Evolutionary conservation across 1,140 invertebrate genomes (phyloP).

Genomic region (Bombus soroeensis): DNA sequence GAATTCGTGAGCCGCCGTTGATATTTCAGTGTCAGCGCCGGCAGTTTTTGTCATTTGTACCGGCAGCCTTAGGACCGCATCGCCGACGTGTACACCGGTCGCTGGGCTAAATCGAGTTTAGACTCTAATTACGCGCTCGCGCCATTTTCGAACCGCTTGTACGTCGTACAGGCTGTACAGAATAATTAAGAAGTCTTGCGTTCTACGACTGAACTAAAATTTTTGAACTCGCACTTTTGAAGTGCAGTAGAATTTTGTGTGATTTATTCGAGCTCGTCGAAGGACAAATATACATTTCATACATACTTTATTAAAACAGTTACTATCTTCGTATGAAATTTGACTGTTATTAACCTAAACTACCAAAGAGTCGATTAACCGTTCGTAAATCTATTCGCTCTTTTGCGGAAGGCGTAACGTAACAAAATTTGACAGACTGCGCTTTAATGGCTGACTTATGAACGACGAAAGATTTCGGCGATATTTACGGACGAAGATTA

Average conservation of each 20-base stretch:
- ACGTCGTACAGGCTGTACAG: constrained; percentile 19
- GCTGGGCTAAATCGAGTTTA: constrained; percentile 71
- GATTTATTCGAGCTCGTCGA: too few relatives aligned
- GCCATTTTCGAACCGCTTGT: constrained; percentile 29
- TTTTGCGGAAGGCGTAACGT: not conserved
- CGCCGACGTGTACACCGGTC: constrained; percentile 45
- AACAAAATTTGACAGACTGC: not conserved
- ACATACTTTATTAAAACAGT: too few relatives aligned
- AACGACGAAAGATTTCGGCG: not conserved
- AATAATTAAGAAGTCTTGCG: constrained; percentile 50
- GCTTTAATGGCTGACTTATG: too few relatives aligned
- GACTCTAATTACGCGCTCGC: constrained; percentile 71
- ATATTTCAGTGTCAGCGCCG: constrained; percentile 77
- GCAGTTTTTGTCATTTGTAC: constrained; percentile 77
- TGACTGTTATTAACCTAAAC: too few relatives aligned
- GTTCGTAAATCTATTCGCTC: too few relatives aligned
- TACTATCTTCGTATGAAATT: too few relatives aligned
- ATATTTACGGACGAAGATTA: too few relatives aligned
- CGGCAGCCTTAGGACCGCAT: constrained; percentile 52
- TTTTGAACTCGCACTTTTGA: too few relatives aligned
- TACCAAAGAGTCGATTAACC: too few relatives aligned
- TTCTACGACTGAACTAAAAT: too few relatives aligned
- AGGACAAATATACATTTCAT: too few relatives aligned
- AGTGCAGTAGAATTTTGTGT: too few relatives aligned
- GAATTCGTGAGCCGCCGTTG: constrained; percentile 76